Evolutionary conservation across 2,888 invertebrate genomes (phyloP).

Genomic region (Hoplodrina ambigua): DNA sequence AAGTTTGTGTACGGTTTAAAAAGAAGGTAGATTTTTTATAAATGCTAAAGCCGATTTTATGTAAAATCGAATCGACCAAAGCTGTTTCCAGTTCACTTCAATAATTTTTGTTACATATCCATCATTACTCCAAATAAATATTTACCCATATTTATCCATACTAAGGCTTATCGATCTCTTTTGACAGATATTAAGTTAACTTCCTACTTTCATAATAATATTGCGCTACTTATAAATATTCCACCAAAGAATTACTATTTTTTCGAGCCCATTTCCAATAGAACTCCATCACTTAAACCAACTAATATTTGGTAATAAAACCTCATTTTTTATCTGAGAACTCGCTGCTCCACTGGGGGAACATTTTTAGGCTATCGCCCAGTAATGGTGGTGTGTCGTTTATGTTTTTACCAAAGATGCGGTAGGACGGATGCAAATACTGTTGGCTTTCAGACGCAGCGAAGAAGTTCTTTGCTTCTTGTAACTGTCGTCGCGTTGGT

Average conservation of each 20-base stretch:
- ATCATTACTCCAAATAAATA: neutral
- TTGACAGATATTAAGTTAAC: neutral
- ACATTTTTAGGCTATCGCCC: constrained; percentile 58
- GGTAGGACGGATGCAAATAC: constrained; percentile 66
- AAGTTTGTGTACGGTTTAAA: neutral
- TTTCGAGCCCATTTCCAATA: constrained; percentile 24
- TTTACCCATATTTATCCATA: neutral
- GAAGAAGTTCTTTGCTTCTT: constrained; percentile 71
- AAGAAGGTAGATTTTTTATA: neutral
- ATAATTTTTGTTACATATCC: neutral
- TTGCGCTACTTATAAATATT: constrained; percentile 13
- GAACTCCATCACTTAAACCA: constrained; percentile 4
- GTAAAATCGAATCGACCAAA: neutral
- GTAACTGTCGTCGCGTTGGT: constrained; percentile 70
- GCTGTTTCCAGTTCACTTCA: neutral
- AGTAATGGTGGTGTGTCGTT: constrained; percentile 66
- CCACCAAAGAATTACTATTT: constrained; percentile 3
- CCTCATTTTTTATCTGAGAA: constrained; percentile 40
- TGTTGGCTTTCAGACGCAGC: constrained; percentile 72
- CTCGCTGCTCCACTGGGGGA: constrained; percentile 69
- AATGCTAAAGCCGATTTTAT: neutral
- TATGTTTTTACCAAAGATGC: constrained; percentile 68
- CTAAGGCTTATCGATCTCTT: neutral
- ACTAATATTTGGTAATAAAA: constrained; percentile 11
- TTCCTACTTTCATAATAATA: constrained; percentile 4